Percentiles rank a stretch among this genome's conserved stretches.
Evolutionary conservation across 37 sponge, comb jelly and placozoan genomes (phyloP).

Genomic region (Lycopodina hypogea): DNA sequence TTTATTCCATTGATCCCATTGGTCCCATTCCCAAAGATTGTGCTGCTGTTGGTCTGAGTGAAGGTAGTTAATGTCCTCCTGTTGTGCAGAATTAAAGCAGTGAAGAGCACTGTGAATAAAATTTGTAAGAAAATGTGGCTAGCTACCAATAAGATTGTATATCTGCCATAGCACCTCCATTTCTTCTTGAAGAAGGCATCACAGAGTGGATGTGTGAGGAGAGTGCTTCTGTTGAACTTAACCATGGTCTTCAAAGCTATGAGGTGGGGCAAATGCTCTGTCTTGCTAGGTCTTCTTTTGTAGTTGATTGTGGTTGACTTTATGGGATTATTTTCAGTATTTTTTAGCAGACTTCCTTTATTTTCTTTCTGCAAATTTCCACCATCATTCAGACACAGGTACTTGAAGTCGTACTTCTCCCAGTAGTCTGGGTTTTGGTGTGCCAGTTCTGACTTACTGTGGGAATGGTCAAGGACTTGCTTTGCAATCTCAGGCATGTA

Average conservation of each 20-base stretch:
- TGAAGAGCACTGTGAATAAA: conserved; percentile 50
- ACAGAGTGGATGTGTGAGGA: conserved; percentile 70
- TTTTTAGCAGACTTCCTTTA: not conserved
- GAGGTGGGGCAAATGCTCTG: conserved; percentile 7
- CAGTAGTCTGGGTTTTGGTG: conserved; percentile 50
- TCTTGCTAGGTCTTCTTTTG: conserved; percentile 13
- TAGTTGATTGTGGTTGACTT: conserved; percentile 10
- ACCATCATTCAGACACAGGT: conserved; percentile 31
- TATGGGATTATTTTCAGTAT: conserved; percentile 6
- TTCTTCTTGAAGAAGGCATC: conserved; percentile 55
- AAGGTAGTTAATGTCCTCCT: not conserved
- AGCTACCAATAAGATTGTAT: conserved; percentile 3
- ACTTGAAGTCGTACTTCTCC: conserved; percentile 80
- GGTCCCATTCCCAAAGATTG: not conserved
- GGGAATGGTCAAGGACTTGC: conserved; percentile 67
- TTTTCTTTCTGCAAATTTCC: conserved; percentile 11
- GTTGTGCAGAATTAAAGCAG: conserved; percentile 22
- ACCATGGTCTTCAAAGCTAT: conserved; percentile 54
- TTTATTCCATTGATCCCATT: too few species aligned
- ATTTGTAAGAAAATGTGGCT: conserved; percentile 42
- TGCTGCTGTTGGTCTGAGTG: not conserved
- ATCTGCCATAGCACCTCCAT: conserved; percentile 75
- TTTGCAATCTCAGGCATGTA: conserved; percentile 76
- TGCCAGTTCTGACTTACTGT: conserved; percentile 14
- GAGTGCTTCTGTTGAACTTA: conserved; percentile 41